Conservation (phyloP, 2,888 invertebrate species). For the Sesia bembeciformis region DNA sequence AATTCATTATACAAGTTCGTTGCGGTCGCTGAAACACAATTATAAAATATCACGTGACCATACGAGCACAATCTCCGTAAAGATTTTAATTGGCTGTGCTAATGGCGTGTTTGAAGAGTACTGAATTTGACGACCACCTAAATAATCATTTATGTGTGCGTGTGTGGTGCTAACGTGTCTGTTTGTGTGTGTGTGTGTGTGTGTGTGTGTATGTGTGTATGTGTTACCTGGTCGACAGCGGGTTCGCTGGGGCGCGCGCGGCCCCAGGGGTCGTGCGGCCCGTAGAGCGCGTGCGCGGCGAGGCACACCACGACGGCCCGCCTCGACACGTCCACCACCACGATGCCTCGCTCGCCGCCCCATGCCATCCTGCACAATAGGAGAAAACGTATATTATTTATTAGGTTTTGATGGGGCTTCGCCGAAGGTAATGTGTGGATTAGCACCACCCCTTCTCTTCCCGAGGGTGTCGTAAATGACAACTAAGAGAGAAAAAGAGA, state of each 20-base stretch:
- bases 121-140: neutral
- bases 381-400: neutral
- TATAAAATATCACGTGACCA: too few relatives aligned
- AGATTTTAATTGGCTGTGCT: too few relatives aligned
- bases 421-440: too few relatives aligned
- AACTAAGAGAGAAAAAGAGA: too few relatives aligned
- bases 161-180: neutral
- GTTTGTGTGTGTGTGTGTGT: neutral
- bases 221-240: conserved; percentile 90
- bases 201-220: conserved; percentile 4
- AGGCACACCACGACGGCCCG: conserved; percentile 91
- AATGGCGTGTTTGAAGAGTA: too few relatives aligned
- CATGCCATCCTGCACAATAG: conserved; percentile 88
- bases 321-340: conserved; percentile 95
- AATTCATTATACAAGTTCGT: too few relatives aligned
- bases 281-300: conserved; percentile 93
- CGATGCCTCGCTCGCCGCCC: conserved; percentile 96
- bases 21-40: too few relatives aligned
- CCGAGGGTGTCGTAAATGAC: too few relatives aligned
- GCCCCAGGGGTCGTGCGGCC: conserved; percentile 85
- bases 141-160: neutral
- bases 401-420: too few relatives aligned
- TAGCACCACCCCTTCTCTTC: too few relatives aligned
- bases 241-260: conserved; percentile 85
- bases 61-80: too few relatives aligned